Evolutionary conservation across 2,888 invertebrate genomes (phyloP).

Genomic region (Aproaerema taeniolella): DNA sequence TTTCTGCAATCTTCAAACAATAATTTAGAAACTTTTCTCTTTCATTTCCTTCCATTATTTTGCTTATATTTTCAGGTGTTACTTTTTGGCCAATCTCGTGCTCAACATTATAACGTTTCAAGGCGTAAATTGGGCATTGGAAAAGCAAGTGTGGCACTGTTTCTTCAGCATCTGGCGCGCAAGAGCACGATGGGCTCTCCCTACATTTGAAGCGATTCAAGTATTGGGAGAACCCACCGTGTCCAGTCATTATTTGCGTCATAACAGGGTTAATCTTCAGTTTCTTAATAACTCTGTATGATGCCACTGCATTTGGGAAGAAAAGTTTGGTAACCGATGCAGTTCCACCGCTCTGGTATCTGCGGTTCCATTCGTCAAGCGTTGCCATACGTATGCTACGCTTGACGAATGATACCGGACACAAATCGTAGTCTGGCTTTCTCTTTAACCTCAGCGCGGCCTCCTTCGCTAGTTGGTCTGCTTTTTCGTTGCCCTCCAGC

Average conservation of each 20-base stretch:
- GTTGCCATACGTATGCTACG: not conserved
- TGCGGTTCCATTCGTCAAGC: not conserved
- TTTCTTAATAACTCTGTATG: not conserved
- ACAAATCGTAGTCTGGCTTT: slow-evolving; percentile 1
- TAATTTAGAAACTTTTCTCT: no score
- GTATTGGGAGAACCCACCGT: not conserved
- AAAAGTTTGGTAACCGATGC: not conserved
- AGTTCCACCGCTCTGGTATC: not conserved
- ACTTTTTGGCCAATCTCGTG: no score
- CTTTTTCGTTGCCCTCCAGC: slow-evolving; percentile 2
- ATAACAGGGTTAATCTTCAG: not conserved
- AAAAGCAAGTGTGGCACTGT: no score
- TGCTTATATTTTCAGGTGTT: no score
- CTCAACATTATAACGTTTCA: no score
- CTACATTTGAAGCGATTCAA: no score
- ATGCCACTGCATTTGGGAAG: not conserved
- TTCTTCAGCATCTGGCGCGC: no score
- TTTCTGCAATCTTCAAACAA: no score
- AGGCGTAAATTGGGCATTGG: no score
- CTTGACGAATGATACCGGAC: slow-evolving; percentile 3
- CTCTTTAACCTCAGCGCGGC: not conserved
- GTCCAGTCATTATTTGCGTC: no score
- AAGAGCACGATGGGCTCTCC: no score
- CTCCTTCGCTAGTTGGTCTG: not conserved
- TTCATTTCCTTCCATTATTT: no score